Percentiles rank a stretch among this genome's conserved stretches.
Conservation (phyloP, 2,888 invertebrate species). For the Scaeva pyrastri region DNA sequence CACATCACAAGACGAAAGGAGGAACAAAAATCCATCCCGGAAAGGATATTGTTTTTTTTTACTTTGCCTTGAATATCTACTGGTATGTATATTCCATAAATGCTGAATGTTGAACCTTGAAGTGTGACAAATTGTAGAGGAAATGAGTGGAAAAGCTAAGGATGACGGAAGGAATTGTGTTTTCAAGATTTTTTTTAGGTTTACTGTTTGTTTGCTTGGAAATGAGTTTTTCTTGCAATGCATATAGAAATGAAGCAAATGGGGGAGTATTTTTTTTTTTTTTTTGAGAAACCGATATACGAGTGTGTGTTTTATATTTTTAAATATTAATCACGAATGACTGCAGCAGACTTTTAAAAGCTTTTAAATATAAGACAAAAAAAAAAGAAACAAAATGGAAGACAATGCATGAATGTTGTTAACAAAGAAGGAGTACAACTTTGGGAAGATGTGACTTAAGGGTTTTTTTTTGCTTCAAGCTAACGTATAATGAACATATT, state of each 20-base stretch:
- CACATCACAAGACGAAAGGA: constrained; percentile 11
- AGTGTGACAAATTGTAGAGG: constrained; percentile 73
- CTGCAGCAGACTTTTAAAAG: constrained; percentile 30
- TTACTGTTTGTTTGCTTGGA: constrained; percentile 31
- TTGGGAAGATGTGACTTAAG: not conserved
- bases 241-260: not conserved
- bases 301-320: constrained; percentile 15
- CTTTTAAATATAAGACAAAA: constrained; percentile 12
- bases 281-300: not conserved
- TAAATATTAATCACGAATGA: constrained; percentile 37
- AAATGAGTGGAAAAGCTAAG: constrained; percentile 58
- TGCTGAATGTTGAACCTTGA: constrained; percentile 68
- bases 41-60: constrained; percentile 36
- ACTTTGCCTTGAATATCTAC: constrained; percentile 49
- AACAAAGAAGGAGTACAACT: not conserved
- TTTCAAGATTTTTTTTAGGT: not conserved
- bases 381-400: not conserved
- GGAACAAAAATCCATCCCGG: constrained; percentile 41
- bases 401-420: not conserved
- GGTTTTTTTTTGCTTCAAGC: not conserved
- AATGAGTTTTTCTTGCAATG: constrained; percentile 29
- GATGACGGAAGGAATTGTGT: constrained; percentile 49
- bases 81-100: not conserved
- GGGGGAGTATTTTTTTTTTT: constrained; percentile 1
- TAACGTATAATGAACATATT: constrained; percentile 15